Evolutionary conservation across 2,113 vertebrate species (phyloP), one percentile per base, ranked within the genome.

Genomic region (Butorides virescens): DNA sequence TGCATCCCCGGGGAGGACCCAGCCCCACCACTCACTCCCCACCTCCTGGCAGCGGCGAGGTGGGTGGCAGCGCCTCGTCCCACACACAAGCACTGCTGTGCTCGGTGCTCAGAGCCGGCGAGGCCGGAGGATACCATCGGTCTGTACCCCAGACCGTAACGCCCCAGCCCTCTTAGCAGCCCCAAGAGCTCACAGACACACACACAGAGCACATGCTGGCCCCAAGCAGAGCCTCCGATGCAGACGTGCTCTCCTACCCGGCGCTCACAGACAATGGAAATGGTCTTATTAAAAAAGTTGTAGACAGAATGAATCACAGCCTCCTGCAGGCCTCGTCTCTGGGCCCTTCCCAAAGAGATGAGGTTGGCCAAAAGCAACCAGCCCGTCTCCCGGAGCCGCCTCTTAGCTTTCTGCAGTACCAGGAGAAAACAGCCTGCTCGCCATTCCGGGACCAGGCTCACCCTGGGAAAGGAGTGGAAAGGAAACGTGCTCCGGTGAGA

Each of bases 231-330:
- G 67, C 61, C 52, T 89, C 61, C 2, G 2, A 13, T 67, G 68
- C 39, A 86, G 83, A 91, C 22, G 0, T 90, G 81, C 46, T 83
- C 17, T 89, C 27, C 85, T 78, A 63, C 30, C 30, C 58, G 27
- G 86, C 65, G 62, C 46, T 86, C 89, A 65, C 0, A 85, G 65
- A 93, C 88, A 92, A 81, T 90, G 68, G 82, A 42, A 92, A 89
- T 30, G 15, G 65, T 63, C 65, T 85, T 47, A 66, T 56, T 95
- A 18, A 74, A 86, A 94, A 78, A 84, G 47, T 42, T 91, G 72
- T 42, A 76, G 88, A 86, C 92, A 87, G 88, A 89, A 84, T 93
- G 52, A 95, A 95, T 85, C 70, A 92, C 36, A 92, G 58, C 42
- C 49, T 84, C 36, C 76, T 50, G 47, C 56, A 91, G 68, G 78